Base-by-base conservation (phyloP, 1,140 invertebrate genomes). In the Danaus melanippus region DNA sequence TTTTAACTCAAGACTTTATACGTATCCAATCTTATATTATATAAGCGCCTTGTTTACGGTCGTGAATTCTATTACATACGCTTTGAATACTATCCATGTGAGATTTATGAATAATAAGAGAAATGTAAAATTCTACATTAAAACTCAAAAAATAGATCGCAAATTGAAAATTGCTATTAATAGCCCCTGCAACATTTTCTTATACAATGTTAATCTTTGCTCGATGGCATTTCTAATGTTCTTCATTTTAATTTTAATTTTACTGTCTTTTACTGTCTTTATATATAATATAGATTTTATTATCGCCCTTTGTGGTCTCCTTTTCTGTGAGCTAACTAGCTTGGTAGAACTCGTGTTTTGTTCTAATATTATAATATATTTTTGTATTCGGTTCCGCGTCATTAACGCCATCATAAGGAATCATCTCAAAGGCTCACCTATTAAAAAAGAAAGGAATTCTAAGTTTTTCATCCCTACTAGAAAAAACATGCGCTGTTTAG, bases 321-420 rank as follows among this genome's bases (percentile, higher is more conserved):
- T 66, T 3, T 64, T 53, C 17, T 53, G 42, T 12, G 51, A 69
- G 50, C 8, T 66, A 7, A 63, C 52, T 8, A 56, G 66, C 15
- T 55, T 63, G 0, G 10, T 76, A 7, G 76, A 82, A 56, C 60
- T 73, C 32, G 15, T 56, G 15, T 52, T 50, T 10, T 75, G 69
- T 44, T 66, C 69, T 2, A 78, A 75, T 53, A 44, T 74, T 2
- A 47, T 78, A 8, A 32, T 69, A 40, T 74, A 68, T 58, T 83
- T 79, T 40, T 61, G 64, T 21, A 44, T 68, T 44, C 64, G 76
- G 8, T 9, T 77, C 0, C 55, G 68, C 3, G 71, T 74, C 39
- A 60, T 83, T 9, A 83, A 77, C 52, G 53, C 62, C 10, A 71
- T 79, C 17, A 60, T 82, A 39, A 56, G 40, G 3, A 74, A 76